These are phyloP conservation scores for Anguilla rostrata DNA, from an alignment of 2,113 vertebrate genomes.

Conservation along the genomic window DNA sequence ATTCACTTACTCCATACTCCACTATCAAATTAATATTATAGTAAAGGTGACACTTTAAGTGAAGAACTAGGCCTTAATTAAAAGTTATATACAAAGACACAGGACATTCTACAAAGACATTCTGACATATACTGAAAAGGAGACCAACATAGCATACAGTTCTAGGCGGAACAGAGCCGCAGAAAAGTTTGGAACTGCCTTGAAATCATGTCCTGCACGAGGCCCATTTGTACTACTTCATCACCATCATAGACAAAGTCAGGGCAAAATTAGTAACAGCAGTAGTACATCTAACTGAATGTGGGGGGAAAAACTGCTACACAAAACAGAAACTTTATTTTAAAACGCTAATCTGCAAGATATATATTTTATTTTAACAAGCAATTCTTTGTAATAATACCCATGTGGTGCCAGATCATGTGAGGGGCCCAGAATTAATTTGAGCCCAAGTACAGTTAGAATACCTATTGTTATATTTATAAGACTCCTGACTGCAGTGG, in stretches of 20 bases:
- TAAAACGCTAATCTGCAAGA: background rate
- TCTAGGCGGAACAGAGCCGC: slow-evolving; percentile 49
- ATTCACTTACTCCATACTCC: background rate
- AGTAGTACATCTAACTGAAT: slow-evolving; percentile 39
- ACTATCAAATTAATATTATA: background rate
- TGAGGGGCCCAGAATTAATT: background rate
- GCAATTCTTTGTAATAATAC: background rate
- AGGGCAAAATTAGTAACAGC: slow-evolving; percentile 45
- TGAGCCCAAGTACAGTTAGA: background rate
- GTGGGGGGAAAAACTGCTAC: background rate
- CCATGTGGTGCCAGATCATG: background rate
- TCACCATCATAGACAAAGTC: slow-evolving; percentile 44
- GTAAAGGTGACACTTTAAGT: background rate
- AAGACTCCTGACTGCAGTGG: background rate
- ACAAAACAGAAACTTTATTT: background rate
- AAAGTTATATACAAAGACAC: background rate
- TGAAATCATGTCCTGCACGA: slow-evolving; percentile 31
- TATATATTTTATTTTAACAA: background rate
- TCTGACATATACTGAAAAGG: slow-evolving; percentile 28
- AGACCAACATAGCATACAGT: slow-evolving; percentile 38
- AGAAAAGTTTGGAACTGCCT: slow-evolving; percentile 33
- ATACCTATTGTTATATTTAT: background rate
- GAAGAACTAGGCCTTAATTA: background rate
- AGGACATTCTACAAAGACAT: background rate
- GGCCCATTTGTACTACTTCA: slow-evolving; percentile 47